Base-by-base conservation (phyloP, 2,797 vertebrate species). In the Parambassis ranga region DNA sequence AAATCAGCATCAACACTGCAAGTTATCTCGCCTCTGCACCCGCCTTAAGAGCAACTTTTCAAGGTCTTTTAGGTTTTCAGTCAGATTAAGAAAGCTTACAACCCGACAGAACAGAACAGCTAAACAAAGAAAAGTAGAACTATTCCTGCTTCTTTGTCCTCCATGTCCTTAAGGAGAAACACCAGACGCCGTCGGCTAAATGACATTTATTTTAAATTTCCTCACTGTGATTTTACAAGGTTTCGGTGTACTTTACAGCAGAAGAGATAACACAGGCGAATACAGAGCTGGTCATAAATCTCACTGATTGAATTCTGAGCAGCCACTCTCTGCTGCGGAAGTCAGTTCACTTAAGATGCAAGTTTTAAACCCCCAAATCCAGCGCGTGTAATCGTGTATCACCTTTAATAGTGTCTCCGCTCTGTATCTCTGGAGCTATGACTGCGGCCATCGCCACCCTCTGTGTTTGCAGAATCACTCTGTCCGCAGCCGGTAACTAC, bases 11-110 rank as follows among this genome's bases (percentile, higher is more conserved):
- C 82, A 53, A 42, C 74, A 39, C 71, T 33, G 18, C 62, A 56
- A 79, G 55, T 84, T 87, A 88, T 89, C 89, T 85, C 58, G 3
- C 46, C 4, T 7, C 15, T 56, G 71, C 87, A 87, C 76, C 57
- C 46, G 55, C 81, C 46, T 35, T 10, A 37, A 65, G 42, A 36
- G 30, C 18, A 20, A 57, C 50, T 11, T 56, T 65, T 85, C 76
- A 77, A 85, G 81, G 79, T 73, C 81, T 69, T 77, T 59, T 65
- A 64, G 35, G 46, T 67, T 57, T 79, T 66, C 36, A 66, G 35
- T 66, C 44, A 36, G 50, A 63, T 71, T 57, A 71, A 67, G 38
- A 46, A 44, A 44, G 52, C 56, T 16, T 11, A 26, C 28, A 14
- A 23, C 32, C 32, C 30, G 18, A 24, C 15, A 26, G 41, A 47